Base-by-base conservation (phyloP, 1,140 invertebrate species). In the Phthorimaea operculella region DNA sequence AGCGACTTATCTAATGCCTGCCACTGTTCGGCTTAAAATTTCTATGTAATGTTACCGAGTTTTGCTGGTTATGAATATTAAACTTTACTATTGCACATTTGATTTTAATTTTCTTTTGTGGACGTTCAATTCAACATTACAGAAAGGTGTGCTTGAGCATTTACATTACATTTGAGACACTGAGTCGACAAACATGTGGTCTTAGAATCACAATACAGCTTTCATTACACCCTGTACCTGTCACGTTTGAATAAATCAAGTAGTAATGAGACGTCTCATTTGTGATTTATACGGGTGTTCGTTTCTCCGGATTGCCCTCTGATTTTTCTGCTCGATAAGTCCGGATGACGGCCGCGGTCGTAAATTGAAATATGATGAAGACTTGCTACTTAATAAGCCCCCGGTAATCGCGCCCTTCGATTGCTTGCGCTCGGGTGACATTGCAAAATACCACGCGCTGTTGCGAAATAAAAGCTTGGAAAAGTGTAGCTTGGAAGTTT, bases 301-400 rank as follows among this genome's bases (percentile, higher is more conserved):
- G 66, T 33, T 50, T 47, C 14, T 47, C 14, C n/a, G 44, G 16
- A 47, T 15, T 72, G 66, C 74, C 72, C 79, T 67, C 74, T 68
- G 72, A 73, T 80, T 83, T 82, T 83, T 80, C 73, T 78, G 71
- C 74, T 74, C 75, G 74, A 79, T 82, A 80, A 83, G 73, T 72
- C 70, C 65, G 74, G 67, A 76, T 83, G 79, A 79, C 71, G 81
- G 75, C 80, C 81, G 79, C 71, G 81, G 76, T 81, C 81, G 79
- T 81, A 84, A 84, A 84, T 84, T 84, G 81, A 84, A 84, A 84
- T 81, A 84, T 84, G 81, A 84, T 83, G 78, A 78, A 84, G 74
- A 77, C 67, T 64, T 66, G 68, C 6, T 28, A n/a, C 21, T 68
- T 83, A 84, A 84, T 84, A 77, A 82, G 76, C 74, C 62, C 58